phyloP scores from a whole-genome alignment of 2,113 vertebrate genomes.

The Gasterosteus nipponicus region DNA sequence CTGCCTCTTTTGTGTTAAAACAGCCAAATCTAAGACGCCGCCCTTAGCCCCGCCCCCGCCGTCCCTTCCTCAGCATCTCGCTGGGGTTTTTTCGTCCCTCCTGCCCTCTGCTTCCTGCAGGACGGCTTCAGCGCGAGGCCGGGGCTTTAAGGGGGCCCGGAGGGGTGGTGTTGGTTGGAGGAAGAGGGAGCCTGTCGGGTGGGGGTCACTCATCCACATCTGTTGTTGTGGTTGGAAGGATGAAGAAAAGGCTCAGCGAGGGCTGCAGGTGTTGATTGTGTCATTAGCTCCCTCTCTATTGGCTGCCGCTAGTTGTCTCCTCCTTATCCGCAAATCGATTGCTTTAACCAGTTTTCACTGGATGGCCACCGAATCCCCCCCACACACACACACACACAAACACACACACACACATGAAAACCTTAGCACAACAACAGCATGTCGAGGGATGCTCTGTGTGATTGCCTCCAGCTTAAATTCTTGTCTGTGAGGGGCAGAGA shows the following conservation, averaged over 20 bases:
- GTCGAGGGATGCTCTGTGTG: constrained; percentile 50
- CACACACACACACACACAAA: not conserved
- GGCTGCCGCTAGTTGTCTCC: constrained; percentile 65
- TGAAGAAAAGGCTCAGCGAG: constrained; percentile 71
- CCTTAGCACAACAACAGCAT: constrained; percentile 40
- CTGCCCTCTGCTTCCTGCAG: constrained; percentile 77
- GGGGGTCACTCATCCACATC: constrained; percentile 79
- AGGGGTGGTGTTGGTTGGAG: constrained; percentile 31
- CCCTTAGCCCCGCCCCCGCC: constrained; percentile 39
- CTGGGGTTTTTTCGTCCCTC: constrained; percentile 56
- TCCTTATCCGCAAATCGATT: constrained; percentile 72
- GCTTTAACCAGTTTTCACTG: constrained; percentile 76
- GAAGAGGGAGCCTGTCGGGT: constrained; percentile 39
- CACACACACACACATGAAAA: constrained; percentile 23
- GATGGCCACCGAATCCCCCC: constrained; percentile 52
- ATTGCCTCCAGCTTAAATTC: constrained; percentile 66
- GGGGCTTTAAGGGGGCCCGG: constrained; percentile 22
- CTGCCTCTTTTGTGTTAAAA: constrained; percentile 84
- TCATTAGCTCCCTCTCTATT: constrained; percentile 75
- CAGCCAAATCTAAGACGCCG: constrained; percentile 76
- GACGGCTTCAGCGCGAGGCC: constrained; percentile 48
- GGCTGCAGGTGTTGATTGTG: constrained; percentile 81
- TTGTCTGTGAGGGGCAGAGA: constrained; percentile 53
- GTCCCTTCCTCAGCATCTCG: constrained; percentile 49
- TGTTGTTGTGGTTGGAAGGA: constrained; percentile 73